Conservation (phyloP, 2,797 vertebrate species). For the Pygocentrus nattereri region DNA sequence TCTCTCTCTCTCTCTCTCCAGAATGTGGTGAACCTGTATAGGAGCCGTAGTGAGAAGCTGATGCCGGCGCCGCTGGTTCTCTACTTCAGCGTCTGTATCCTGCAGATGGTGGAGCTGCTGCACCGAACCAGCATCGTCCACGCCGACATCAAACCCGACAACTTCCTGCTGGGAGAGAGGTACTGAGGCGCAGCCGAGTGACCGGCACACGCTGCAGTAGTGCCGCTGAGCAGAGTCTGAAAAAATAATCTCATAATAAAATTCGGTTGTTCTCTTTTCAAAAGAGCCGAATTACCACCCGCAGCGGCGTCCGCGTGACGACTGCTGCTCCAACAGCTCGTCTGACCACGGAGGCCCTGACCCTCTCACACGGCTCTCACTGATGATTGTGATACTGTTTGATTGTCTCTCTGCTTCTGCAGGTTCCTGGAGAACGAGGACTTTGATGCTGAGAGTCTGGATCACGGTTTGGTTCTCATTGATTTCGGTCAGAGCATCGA, state of each 20-base stretch:
- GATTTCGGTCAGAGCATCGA: constrained; percentile 96
- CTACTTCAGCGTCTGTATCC: constrained; percentile 87
- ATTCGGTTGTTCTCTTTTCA: no score
- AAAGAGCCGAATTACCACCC: no score
- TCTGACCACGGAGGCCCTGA: no score
- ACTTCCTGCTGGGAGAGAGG: constrained; percentile 92
- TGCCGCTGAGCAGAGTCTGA: no score
- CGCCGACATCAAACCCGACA: constrained; percentile 96
- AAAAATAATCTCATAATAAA: no score
- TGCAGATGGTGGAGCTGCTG: constrained; percentile 89
- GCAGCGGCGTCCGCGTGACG: no score
- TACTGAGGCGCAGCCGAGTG: constrained; percentile 43
- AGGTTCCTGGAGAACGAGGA: constrained; percentile 88
- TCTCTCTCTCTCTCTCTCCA: constrained; percentile 56
- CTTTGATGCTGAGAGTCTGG: constrained; percentile 76
- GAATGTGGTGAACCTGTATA: constrained; percentile 91
- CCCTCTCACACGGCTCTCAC: no score
- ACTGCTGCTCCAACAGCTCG: no score
- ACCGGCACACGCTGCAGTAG: no score
- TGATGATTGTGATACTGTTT: no score
- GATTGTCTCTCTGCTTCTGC: not conserved
- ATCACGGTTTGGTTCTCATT: constrained; percentile 88
- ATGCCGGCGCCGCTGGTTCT: constrained; percentile 91
- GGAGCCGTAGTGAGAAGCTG: constrained; percentile 82
- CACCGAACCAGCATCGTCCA: constrained; percentile 86